phyloP scores from a whole-genome alignment of 2,797 vertebrate genomes.

The Diglossa cyanea region DNA sequence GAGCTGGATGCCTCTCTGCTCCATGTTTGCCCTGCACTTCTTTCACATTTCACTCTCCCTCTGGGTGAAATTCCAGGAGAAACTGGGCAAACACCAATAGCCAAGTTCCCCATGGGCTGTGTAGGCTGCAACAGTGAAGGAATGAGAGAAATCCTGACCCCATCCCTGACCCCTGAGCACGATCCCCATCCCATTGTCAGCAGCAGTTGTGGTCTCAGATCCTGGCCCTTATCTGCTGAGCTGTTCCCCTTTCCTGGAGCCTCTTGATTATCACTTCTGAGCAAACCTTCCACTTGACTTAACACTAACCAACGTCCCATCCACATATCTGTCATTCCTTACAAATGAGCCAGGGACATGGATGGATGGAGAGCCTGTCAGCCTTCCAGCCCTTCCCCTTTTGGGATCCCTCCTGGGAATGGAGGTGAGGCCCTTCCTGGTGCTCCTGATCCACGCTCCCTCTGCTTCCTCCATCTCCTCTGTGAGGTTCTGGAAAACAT shows the following conservation, averaged over 20 bases:
- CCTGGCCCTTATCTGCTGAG: not conserved
- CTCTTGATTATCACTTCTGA: not conserved
- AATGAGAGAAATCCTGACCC: not conserved
- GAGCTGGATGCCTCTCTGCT: not conserved
- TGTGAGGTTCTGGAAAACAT: not conserved
- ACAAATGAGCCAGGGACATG: not conserved
- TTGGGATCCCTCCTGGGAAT: fast-evolving
- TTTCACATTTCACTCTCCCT: not conserved
- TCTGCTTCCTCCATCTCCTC: not conserved
- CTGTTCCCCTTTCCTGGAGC: not conserved
- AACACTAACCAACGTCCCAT: not conserved
- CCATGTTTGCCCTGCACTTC: not conserved
- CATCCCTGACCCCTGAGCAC: not conserved
- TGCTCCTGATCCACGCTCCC: fast-evolving
- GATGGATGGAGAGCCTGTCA: not conserved
- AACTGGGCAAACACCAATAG: not conserved
- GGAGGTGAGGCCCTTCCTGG: not conserved
- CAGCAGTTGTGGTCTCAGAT: not conserved
- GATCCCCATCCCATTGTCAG: fast-evolving
- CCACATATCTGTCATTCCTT: not conserved
- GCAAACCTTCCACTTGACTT: not conserved
- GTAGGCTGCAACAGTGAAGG: not conserved
- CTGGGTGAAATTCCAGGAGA: not conserved
- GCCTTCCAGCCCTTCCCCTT: not conserved
- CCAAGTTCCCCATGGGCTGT: not conserved